Percentiles rank a stretch among this genome's conserved stretches.
Conservation (phyloP, 2,113 vertebrate genomes). For the Anarrhichthys ocellatus region DNA sequence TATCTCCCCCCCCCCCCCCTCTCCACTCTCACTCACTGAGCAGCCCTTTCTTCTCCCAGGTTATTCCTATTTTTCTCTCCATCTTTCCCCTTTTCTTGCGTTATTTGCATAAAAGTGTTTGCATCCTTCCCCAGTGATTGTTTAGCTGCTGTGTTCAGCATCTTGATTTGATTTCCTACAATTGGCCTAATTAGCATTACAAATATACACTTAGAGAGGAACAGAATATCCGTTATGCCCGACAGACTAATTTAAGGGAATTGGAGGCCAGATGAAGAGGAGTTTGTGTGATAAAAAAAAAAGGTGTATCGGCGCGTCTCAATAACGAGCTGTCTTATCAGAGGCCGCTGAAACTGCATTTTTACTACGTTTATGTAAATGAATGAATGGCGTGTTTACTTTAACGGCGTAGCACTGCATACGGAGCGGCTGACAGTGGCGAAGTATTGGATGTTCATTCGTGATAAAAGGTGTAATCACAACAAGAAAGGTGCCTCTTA, state of each 20-base stretch:
- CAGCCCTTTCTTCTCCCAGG: conserved; percentile 25
- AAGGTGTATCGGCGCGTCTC: conserved; percentile 37
- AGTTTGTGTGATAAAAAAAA: conserved; percentile 39
- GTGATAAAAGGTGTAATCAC: conserved; percentile 61
- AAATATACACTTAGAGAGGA: conserved; percentile 70
- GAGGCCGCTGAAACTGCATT: conserved; percentile 24
- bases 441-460: conserved; percentile 16
- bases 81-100: conserved; percentile 1
- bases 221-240: conserved; percentile 62
- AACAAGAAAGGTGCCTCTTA: conserved; percentile 54
- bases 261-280: conserved; percentile 28
- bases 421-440: conserved; percentile 1
- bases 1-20: conserved; percentile 15
- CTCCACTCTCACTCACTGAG: conserved; percentile 31
- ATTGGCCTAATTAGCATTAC: conserved; percentile 78
- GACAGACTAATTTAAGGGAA: conserved; percentile 65
- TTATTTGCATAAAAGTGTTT: conserved; percentile 76
- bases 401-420: conserved; percentile 18
- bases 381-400: conserved; percentile 8
- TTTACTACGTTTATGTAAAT: conserved; percentile 38
- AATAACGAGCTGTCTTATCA: conserved; percentile 37
- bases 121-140: conserved; percentile 73
- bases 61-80: conserved; percentile 25
- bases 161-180: conserved; percentile 75
- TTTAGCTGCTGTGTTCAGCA: conserved; percentile 76